Evolutionary conservation across 2,888 invertebrate genomes (phyloP), one percentile per base, ranked within the genome.

Genomic region (Pollenia labialis): DNA sequence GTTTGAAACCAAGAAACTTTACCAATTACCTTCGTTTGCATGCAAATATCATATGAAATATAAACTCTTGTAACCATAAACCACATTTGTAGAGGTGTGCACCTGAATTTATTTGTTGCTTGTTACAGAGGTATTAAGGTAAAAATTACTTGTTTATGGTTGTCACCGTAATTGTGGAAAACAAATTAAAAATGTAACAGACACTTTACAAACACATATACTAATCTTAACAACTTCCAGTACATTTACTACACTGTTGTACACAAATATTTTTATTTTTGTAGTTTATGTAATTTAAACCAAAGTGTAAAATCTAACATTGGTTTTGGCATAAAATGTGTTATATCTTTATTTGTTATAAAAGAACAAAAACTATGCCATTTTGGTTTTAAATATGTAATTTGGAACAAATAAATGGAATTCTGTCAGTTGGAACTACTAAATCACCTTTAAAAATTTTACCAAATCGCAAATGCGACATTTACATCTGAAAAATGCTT

Each of bases 61-160:
- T n/a, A 40, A 7, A 23, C 16, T 23, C 11, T 52, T 32, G 12
- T 7, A 74, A 48, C 9, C 9, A 54, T 50, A 40, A n/a, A 11
- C 12, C 56, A 40, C 14, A 42, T 18, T 8, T 60, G 7, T 74
- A 11, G 40, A 48, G 16, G n/a, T 74, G n/a, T 40, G 16, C 16
- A 16, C 11, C 7, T 71, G 44, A 44, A 9, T 71, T 42, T n/a
- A 32, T 32, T 23, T 81, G 60, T 74, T 9, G 23, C 23, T 46
- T 32, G 56, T 48, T 32, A 32, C 32, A 56, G 46, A 60, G 32
- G 52, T 68, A 74, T 81, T 81, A 77, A 69, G 68, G 60, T 84
- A 50, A 84, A 32, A 87, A 87, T 69, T 84, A 79, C 83, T 81
- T 81, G 84, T 81, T 84, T 81, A 77, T 72, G 48, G 62, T 74